Conservation (phyloP, 1,140 invertebrate species). For the Ephestia elutella region DNA sequence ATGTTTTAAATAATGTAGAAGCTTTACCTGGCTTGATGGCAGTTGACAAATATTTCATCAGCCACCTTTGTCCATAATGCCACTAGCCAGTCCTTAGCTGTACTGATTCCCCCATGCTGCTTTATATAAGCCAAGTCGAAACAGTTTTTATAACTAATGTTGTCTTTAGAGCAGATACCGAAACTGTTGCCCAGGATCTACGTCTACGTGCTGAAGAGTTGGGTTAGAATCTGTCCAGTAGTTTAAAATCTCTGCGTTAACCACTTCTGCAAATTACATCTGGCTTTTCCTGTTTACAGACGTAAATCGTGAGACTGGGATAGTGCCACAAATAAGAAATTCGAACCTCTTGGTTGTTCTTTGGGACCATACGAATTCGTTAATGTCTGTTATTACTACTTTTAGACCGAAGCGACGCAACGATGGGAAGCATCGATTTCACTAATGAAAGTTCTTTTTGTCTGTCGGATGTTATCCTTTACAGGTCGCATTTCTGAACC, state of each 20-base stretch:
- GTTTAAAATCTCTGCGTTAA: constrained; percentile 91
- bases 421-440: no score
- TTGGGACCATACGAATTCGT: no score
- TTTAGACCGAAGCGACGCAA: no score
- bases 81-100: constrained; percentile 80
- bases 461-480: no score
- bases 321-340: constrained; percentile 81
- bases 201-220: constrained; percentile 77
- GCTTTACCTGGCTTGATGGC: constrained; percentile 79
- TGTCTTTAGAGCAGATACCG: constrained; percentile 84
- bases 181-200: constrained; percentile 95
- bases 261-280: constrained; percentile 94
- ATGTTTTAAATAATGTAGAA: background rate
- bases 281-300: constrained; percentile 97
- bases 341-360: no score
- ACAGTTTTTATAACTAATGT: constrained; percentile 95
- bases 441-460: no score
- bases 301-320: constrained; percentile 96
- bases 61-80: constrained; percentile 92
- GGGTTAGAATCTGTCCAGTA: constrained; percentile 78
- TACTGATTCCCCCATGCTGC: constrained; percentile 77
- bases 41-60: constrained; percentile 94
- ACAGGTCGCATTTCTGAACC: no score
- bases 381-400: no score
- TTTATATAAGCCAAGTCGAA: constrained; percentile 86